phyloP scores from a whole-genome alignment of 2,797 vertebrate species.

The Clamator glandarius region DNA sequence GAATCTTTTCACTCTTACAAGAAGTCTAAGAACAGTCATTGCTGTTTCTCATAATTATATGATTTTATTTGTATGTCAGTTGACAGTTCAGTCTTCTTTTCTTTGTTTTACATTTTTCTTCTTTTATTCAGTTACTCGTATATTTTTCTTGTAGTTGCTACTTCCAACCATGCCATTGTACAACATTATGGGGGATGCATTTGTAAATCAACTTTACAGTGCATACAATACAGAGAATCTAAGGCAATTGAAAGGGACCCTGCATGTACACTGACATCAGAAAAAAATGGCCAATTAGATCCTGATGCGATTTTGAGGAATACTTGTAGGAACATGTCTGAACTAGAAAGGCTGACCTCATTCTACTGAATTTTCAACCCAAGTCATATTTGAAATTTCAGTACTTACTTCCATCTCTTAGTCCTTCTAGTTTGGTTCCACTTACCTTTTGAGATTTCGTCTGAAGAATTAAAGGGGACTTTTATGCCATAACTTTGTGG shows the following conservation, averaged over 20 bases:
- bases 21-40: background rate
- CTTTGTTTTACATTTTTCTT: background rate
- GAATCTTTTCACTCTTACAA: constrained; percentile 14
- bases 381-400: background rate
- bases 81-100: background rate
- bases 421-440: background rate
- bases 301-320: background rate
- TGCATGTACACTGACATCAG: background rate
- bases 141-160: background rate
- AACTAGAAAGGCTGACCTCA: background rate
- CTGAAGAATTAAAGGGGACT: background rate
- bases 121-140: background rate
- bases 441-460: background rate
- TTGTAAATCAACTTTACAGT: background rate
- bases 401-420: background rate
- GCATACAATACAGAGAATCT: background rate
- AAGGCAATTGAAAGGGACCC: background rate
- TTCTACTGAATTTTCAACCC: background rate
- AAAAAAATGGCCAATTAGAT: background rate
- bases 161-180: background rate
- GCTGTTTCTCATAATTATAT: background rate
- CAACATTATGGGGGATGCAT: background rate
- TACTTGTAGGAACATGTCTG: background rate
- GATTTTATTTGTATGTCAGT: background rate
- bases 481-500: background rate